Percentiles rank a stretch among this genome's conserved stretches.
Conservation (phyloP, 2,113 vertebrate species). For the Gopherus evgoodei region DNA sequence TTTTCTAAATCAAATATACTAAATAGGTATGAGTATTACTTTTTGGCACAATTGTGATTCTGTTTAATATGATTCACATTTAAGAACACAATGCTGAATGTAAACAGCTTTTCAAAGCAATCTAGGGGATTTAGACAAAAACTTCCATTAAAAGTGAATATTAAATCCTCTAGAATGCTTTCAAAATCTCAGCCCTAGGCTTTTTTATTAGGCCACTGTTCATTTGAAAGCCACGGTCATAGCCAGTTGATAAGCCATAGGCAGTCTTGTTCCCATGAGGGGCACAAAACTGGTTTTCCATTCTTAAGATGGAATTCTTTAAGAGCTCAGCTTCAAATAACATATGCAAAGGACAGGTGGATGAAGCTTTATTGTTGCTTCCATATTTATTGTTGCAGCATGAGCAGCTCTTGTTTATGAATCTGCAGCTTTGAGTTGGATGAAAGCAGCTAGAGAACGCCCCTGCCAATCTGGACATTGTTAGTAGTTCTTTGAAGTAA, state of each 20-base stretch:
- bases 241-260: not conserved
- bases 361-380: not conserved
- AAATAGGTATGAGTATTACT: not conserved
- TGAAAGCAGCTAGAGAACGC: not conserved
- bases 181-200: not conserved
- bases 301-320: not conserved
- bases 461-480: not conserved
- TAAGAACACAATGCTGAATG: not conserved
- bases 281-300: not conserved
- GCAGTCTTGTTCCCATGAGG: accelerated
- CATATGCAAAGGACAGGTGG: not conserved
- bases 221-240: not conserved
- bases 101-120: not conserved
- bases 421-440: not conserved
- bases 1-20: not conserved
- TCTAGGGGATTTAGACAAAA: not conserved
- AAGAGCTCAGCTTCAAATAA: not conserved
- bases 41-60: not conserved
- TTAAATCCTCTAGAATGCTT: not conserved
- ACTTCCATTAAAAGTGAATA: not conserved
- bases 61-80: not conserved
- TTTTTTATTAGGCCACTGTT: not conserved
- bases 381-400: not conserved
- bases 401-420: not conserved
- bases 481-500: slow-evolving; percentile 15